Evolutionary conservation across 2,113 vertebrate genomes (phyloP).

Genomic region (Orthonyx spaldingii): DNA sequence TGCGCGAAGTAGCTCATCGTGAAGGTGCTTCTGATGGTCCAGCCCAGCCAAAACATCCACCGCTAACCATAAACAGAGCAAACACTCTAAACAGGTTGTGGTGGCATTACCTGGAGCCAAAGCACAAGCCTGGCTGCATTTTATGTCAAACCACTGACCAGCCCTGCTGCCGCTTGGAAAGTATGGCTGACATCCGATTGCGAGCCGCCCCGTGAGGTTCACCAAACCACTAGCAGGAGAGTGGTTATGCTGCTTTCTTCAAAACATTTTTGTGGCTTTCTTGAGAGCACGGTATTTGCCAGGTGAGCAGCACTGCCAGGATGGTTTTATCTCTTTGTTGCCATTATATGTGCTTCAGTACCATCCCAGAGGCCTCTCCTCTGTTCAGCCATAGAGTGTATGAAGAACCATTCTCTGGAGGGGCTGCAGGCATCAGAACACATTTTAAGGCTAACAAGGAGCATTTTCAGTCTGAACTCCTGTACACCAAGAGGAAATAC

Average conservation of each 20-base stretch:
- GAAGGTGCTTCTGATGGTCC: background rate
- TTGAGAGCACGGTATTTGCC: background rate
- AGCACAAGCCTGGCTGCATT: background rate
- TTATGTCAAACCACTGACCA: slow-evolving; percentile 42
- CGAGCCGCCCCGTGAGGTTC: background rate
- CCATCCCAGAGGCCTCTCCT: background rate
- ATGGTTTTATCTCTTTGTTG: background rate
- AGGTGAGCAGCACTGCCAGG: slow-evolving; percentile 20
- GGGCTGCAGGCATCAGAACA: background rate
- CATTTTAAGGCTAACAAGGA: background rate
- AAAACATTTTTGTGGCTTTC: slow-evolving; percentile 48
- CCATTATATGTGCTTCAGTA: background rate
- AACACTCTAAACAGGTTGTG: slow-evolving; percentile 42
- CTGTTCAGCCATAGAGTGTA: background rate
- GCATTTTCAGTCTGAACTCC: background rate
- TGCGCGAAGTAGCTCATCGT: accelerated
- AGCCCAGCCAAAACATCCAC: background rate
- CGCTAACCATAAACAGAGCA: background rate
- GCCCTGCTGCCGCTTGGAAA: background rate
- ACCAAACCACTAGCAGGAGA: slow-evolving; percentile 39
- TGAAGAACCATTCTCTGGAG: background rate
- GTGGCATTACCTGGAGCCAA: slow-evolving; percentile 45
- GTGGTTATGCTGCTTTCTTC: slow-evolving; percentile 35
- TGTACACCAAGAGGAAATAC: background rate
- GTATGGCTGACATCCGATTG: slow-evolving; percentile 39